These are phyloP conservation scores for Xerus rutilus DNA, from an alignment of 2,797 vertebrate genomes.

Conservation along the genomic window DNA sequence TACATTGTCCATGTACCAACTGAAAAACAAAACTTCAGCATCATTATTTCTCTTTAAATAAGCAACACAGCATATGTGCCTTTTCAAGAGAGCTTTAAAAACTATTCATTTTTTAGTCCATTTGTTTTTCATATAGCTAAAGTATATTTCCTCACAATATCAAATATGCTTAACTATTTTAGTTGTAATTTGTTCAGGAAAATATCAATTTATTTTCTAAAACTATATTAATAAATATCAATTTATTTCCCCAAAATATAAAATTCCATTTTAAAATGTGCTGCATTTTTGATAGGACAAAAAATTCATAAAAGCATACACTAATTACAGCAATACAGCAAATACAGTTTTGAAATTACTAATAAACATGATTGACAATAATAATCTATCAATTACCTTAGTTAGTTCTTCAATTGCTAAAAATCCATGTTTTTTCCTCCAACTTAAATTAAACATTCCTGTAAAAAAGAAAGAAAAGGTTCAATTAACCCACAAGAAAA, in stretches of 20 bases:
- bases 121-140: neutral
- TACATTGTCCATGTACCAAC: neutral
- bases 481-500: slow-evolving; percentile 16
- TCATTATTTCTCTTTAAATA: neutral
- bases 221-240: neutral
- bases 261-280: slow-evolving; percentile 12
- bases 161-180: neutral
- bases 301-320: neutral
- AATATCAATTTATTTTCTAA: neutral
- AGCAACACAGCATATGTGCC: neutral
- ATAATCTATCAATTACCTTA: slow-evolving; percentile 86
- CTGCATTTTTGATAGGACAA: neutral
- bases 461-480: slow-evolving; percentile 70
- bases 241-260: neutral
- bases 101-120: neutral
- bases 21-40: neutral
- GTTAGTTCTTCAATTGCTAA: slow-evolving; percentile 85
- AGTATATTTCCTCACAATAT: neutral
- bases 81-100: neutral
- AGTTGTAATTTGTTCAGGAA: slow-evolving; percentile 1
- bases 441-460: slow-evolving; percentile 87
- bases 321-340: neutral
- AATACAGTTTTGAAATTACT: slow-evolving; percentile 69
- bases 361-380: slow-evolving; percentile 57
- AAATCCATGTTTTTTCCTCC: slow-evolving; percentile 85